A percentile compares a stretch with the other conserved stretches of the same genome.
Evolutionary conservation across 2,113 vertebrate species (phyloP).

Genomic region (Neodon shergylaensis): DNA sequence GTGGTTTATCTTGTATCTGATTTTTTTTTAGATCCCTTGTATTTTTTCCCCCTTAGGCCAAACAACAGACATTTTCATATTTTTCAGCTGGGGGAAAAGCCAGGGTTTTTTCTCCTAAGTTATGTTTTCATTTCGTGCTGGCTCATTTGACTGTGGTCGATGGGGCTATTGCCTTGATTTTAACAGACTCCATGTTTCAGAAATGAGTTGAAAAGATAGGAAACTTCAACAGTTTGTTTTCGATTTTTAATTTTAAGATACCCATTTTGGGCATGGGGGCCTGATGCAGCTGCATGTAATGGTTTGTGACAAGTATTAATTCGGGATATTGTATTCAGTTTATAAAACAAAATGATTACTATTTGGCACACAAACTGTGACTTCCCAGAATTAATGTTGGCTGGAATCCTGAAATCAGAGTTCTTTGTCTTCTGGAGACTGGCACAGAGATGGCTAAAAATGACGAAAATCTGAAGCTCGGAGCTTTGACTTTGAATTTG

Average conservation of each 20-base stretch:
- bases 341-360: constrained; percentile 45
- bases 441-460: constrained; percentile 54
- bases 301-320: constrained; percentile 38
- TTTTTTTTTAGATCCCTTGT: constrained; percentile 53
- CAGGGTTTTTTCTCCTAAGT: neutral
- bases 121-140: constrained; percentile 37
- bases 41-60: constrained; percentile 47
- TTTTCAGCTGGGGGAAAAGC: constrained; percentile 64
- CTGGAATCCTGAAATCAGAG: constrained; percentile 46
- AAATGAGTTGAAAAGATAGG: constrained; percentile 39
- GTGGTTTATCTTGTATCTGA: constrained; percentile 65
- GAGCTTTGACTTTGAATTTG: constrained; percentile 2
- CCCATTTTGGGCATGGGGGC: neutral
- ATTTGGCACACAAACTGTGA: constrained; percentile 20
- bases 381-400: constrained; percentile 52
- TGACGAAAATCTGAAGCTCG: constrained; percentile 48
- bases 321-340: constrained; percentile 27
- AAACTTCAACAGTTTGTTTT: constrained; percentile 25
- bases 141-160: constrained; percentile 8
- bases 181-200: neutral
- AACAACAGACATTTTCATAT: constrained; percentile 70
- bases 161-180: neutral
- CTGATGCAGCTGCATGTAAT: neutral
- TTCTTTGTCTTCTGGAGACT: constrained; percentile 51
- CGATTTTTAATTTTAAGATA: constrained; percentile 56